Evolutionary conservation across 2,797 vertebrate genomes (phyloP), one percentile per base, ranked within the genome.

Genomic region (Schizopygopsis pylzovi): DNA sequence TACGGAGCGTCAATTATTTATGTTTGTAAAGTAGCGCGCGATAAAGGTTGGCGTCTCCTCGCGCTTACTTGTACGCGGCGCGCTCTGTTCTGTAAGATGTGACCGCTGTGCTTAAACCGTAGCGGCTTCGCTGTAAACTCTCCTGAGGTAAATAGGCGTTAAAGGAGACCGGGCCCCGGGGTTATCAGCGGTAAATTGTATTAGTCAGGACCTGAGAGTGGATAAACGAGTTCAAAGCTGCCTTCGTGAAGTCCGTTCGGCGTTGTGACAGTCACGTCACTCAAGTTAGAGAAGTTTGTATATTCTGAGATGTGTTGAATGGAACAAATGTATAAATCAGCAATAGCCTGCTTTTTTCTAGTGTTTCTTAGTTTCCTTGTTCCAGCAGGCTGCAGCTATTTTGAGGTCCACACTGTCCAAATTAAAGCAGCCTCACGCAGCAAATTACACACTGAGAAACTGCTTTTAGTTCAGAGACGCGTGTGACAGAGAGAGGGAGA

Each of bases 21-120:
- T 73, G 77, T 85, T 39, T 20, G 25, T 47, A 25, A 85, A 85
- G 78, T 75, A 85, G 70, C 56, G 78, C 54, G 78, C 33, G 56
- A 67, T 43, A 67, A 85, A 16, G 59, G 37, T 67, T 67, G 25
- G 65, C 61, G 65, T 71, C 47, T 65, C 45, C 20, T 61, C 16
- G 54, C 54, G 81, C 81, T 41, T 41, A 63, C 56, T 82, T n/a
- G 65, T 22, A 70, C 28, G 72, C 72, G 37, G 41, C 43, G 37
- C 80, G 61, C 85, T 20, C 79, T 47, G 61, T 59, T 82, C 72
- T 52, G 84, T 59, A 72, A 82, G n/a, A 72, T 54, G 39, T 47
- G 49, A 77, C 72, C 63, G 41, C 45, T 22, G 54, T 13, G 33
- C 63, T 56, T 79, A 59, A 70, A 71, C 33, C 68, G 73, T n/a